A percentile compares a stretch with the other conserved stretches of the same genome.
phyloP scores from a whole-genome alignment of 2,113 vertebrate species.

The Sialia sialis region DNA sequence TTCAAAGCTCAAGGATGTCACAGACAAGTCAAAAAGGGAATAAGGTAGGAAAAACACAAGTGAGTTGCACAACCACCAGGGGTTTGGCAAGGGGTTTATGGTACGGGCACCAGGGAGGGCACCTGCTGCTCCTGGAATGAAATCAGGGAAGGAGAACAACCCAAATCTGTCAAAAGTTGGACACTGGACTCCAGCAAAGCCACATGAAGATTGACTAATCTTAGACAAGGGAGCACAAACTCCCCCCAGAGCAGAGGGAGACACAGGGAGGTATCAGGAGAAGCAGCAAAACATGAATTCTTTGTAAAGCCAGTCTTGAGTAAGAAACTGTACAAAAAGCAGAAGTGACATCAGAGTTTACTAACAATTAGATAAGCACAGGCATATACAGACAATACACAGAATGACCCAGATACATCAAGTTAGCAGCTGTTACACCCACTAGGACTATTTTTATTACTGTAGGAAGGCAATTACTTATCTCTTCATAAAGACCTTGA shows the following conservation, averaged over 20 bases:
- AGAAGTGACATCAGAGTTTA: neutral
- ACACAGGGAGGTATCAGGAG: neutral
- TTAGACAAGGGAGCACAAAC: neutral
- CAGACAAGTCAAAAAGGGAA: neutral
- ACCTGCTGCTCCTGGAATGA: neutral
- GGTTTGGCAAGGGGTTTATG: rapidly evolving
- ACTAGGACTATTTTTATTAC: neutral
- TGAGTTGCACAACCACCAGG: neutral
- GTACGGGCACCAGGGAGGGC: neutral
- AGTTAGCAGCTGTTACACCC: neutral
- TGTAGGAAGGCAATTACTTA: neutral
- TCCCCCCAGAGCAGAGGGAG: neutral
- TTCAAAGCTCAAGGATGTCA: neutral
- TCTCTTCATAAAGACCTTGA: neutral
- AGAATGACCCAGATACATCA: neutral
- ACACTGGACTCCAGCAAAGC: neutral
- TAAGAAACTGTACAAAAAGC: neutral
- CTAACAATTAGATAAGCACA: neutral
- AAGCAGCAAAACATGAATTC: rapidly evolving
- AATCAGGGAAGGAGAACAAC: rapidly evolving
- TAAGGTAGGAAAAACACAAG: neutral
- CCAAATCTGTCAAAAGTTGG: neutral
- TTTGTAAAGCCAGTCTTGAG: neutral
- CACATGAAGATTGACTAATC: neutral
- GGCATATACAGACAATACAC: neutral